Base-by-base conservation (phyloP, 2,797 vertebrate species). In the Dicrostonyx torquatus region DNA sequence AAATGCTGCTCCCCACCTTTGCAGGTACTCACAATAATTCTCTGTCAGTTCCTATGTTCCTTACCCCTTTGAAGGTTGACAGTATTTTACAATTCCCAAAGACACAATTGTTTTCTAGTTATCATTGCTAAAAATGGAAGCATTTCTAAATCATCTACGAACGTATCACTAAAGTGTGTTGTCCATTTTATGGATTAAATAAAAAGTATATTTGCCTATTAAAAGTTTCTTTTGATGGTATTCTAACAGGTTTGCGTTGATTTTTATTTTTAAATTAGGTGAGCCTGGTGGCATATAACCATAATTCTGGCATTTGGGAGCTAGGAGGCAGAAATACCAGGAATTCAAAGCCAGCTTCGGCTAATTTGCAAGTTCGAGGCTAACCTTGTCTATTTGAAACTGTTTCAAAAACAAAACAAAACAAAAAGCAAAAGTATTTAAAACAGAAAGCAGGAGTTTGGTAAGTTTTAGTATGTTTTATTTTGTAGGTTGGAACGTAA, bases 71-170 rank as follows among this genome's bases (percentile, higher is more conserved):
- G 97, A 99, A 98, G 97, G 98, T 98, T 77, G 98, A 98, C 93
- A 96, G 97, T 62, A 92, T 93, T 1, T 89, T 98, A 94, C 98
- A 98, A 64, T 98, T 98, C 92, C 98, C 99, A 55, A 98, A 96
- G 83, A 98, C 98, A 97, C 93, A 98, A 98, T 97, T 98, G 98
- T 98, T 98, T 99, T 97, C 98, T 98, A 94, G 87, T 97, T 91
- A 4, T 95, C 70, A 98, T 99, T 97, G 96, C 98, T 96, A 99
- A 98, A 96, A 99, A 99, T 87, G 99, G 99, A 93, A 99, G 99
- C 98, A 97, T 99, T 97, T 97, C 98, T 95, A 98, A 98, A 95
- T 97, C 98, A 90, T 98, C 99, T 96, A 98, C 99, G 29, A 98
- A 98, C 96, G 98, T 98, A 79, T 98, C 99, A 97, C 98, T 99